Base-by-base conservation (phyloP, 1,140 invertebrate species). In the Habropoda laboriosa region DNA sequence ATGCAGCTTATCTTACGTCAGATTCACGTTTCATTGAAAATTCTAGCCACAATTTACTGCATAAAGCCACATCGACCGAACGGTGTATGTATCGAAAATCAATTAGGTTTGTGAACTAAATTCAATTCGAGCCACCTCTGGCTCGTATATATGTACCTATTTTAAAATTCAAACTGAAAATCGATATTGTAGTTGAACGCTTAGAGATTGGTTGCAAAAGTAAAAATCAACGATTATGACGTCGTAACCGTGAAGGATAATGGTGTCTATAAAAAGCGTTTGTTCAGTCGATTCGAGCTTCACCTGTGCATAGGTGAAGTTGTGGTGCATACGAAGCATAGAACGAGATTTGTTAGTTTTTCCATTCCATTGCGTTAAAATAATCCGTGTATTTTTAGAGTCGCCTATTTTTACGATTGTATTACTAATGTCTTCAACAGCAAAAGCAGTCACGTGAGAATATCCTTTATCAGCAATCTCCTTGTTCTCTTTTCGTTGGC, bases 371-470 rank as follows among this genome's bases (percentile, higher is more conserved):
- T 12, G 10, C 16, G 32, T 82, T 83, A 55, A 68, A 78, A 83
- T 78, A 73, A 72, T 67, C n/a, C 2, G 7, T 13, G 30, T 68
- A 78, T 79, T 68, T 79, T 57, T 79, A 64, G 63, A 27, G 1
- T 30, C 30, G n/a, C 35, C 57, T 82, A 84, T 74, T 83, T 82
- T 82, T 79, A 72, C 70, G 38, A 27, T 35, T 53, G 57, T 27
- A 21, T 81, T 67, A 73, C 68, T 63, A 73, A 72, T 72, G 45
- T 27, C 2, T 51, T 21, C 21, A 51, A 13, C 40, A 67, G 51
- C 58, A 24, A 13, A 18, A 27, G 6, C 47, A 3, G 16, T 35
- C 67, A 51, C 35, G 24, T 24, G n/a, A 53, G 6, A 24, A 55
- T 38, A 57, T 30, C 49, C 38, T n/a, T 63, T 63, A 61, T 74